Base-by-base conservation (phyloP, 2,113 vertebrate species). In the Nyctereutes procyonoides region DNA sequence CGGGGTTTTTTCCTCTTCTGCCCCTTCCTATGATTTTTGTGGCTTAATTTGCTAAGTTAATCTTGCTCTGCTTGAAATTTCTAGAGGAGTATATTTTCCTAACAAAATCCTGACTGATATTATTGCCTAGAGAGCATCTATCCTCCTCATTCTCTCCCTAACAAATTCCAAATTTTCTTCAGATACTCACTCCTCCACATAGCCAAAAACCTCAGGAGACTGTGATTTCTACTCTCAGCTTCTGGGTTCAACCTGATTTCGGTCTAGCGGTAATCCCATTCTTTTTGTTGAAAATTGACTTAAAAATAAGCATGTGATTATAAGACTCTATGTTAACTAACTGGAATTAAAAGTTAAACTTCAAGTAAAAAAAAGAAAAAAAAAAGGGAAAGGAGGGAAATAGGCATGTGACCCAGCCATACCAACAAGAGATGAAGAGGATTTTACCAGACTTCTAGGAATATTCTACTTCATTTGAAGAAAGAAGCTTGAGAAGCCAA, bases 201-300 rank as follows among this genome's bases (percentile, higher is more conserved):
- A 76, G 73, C 53, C 76, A 94, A 71, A 32, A 20, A 65, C 62
- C 6, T 15, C 5, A 56, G 24, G 55, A 88, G 65, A 43, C 43
- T 24, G 38, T n/a, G 35, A 93, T 56, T 56, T 91, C 19, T 8
- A 69, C 14, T 53, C 58, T 85, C 38, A 67, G 77, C 81, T 76
- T 92, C 93, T 62, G 87, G 10, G 26, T 77, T 93, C 28, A 82
- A 53, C 32, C 87, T 85, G 92, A 43, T 67, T 79, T 63, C 51
- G 20, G 22, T 35, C 62, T 67, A 87, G 89, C 11, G 16, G 2
- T 84, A 80, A 79, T 90, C 6, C 58, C 32, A 87, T 81, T 91
- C 26, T 15, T 94, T 24, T 85, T 76, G 65, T 24, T 93, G 76
- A 85, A 88, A 85, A 76, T 1, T 86, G 67, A n/a, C 62, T 97